A percentile compares a stretch with the other conserved stretches of the same genome.
Conservation (phyloP, 1,140 invertebrate genomes). For the Macrotrachela quadricornifera region DNA sequence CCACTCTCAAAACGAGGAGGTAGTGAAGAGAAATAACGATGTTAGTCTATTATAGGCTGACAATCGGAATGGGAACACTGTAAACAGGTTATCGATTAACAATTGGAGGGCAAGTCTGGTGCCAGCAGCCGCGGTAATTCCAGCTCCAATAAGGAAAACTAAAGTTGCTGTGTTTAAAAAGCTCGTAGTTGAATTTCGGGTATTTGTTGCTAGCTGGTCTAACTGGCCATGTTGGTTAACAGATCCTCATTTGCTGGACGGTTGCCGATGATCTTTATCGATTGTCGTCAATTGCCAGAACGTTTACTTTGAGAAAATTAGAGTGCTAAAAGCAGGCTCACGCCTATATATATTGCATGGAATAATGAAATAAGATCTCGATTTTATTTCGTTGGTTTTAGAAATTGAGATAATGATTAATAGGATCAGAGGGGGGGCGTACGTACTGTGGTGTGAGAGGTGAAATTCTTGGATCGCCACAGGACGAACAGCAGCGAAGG, state of each 20-base stretch:
- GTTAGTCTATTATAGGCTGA: conserved; percentile 48
- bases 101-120: conserved; percentile 73
- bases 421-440: conserved; percentile 30
- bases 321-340: conserved; percentile 54
- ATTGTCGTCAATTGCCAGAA: conserved; percentile 29
- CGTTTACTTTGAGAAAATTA: conserved; percentile 58
- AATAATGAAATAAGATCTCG: conserved; percentile 59
- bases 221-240: conserved; percentile 25
- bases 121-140: conserved; percentile 66
- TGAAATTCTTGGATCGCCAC: conserved; percentile 46
- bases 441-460: conserved; percentile 16
- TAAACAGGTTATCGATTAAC: conserved; percentile 66
- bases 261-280: conserved; percentile 24
- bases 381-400: conserved; percentile 41
- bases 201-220: neutral
- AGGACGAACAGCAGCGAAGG: conserved; percentile 52
- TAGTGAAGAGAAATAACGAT: conserved; percentile 68
- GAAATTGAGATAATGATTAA: conserved; percentile 47
- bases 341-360: conserved; percentile 54
- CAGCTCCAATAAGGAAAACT: conserved; percentile 71
- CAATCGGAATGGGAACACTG: conserved; percentile 70
- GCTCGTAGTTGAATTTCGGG: conserved; percentile 28
- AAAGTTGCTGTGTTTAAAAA: conserved; percentile 40
- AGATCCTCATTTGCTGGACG: conserved; percentile 18
- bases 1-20: conserved; percentile 53